These are phyloP conservation scores for Spodoptera litura DNA, from an alignment of 1,140 invertebrate species.

Conservation along the genomic window DNA sequence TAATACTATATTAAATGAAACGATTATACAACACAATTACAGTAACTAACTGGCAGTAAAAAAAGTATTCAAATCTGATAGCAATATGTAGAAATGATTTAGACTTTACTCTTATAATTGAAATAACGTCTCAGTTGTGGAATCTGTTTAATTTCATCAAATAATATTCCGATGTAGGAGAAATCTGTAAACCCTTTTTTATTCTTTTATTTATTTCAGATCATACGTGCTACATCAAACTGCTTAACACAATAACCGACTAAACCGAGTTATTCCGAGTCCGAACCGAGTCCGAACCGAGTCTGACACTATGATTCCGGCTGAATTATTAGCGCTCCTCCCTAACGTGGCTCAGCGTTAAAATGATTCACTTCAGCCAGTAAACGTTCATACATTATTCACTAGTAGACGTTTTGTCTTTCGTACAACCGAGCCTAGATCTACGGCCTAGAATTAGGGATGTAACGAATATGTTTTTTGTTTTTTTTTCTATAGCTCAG, in stretches of 20 bases:
- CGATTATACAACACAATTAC: no score
- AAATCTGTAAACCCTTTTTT: no score
- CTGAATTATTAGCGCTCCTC: constrained; percentile 20
- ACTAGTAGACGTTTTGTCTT: constrained; percentile 47
- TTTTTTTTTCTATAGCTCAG: no score
- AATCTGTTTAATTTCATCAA: neutral
- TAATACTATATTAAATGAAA: no score
- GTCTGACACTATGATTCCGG: constrained; percentile 23
- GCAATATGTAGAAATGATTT: no score
- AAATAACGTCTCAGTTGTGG: neutral
- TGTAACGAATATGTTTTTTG: constrained; percentile 7
- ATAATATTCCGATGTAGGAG: no score
- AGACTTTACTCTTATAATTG: no score
- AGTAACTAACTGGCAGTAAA: no score
- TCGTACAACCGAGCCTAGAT: constrained; percentile 6
- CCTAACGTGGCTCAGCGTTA: constrained; percentile 25
- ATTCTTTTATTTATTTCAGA: no score
- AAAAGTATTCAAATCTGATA: no score
- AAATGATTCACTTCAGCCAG: constrained; percentile 48
- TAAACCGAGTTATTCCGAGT: neutral
- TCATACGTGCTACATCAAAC: neutral
- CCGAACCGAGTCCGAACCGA: no score
- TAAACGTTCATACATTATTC: constrained; percentile 52
- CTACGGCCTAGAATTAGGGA: constrained; percentile 21
- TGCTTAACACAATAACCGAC: neutral